These are phyloP conservation scores for Proales similis DNA, from an alignment of 1,140 invertebrate genomes.

Conservation along the genomic window DNA sequence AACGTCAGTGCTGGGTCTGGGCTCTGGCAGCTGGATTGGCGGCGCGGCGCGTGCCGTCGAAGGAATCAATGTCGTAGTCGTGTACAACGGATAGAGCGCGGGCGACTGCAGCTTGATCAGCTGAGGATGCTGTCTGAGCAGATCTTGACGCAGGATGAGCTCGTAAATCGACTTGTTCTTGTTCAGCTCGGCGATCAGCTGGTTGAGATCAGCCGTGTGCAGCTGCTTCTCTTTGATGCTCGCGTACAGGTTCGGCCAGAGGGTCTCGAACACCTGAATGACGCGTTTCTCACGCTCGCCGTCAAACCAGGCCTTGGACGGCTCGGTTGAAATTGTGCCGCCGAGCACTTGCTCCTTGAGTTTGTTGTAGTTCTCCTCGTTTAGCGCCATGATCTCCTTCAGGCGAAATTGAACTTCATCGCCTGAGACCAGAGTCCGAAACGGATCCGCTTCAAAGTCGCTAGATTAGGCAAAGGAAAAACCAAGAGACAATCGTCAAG, in stretches of 20 bases:
- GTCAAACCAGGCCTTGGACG: constrained; percentile 21
- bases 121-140: constrained; percentile 14
- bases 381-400: constrained; percentile 20
- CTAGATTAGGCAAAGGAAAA: too few species aligned
- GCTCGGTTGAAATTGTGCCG: background rate
- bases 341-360: constrained; percentile 5
- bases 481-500: too few species aligned
- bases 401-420: constrained; percentile 17
- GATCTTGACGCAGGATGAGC: constrained; percentile 11
- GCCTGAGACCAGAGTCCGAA: background rate
- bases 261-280: constrained; percentile 3
- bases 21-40: constrained; percentile 29
- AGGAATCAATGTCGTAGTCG: background rate
- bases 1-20: too few species aligned
- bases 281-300: constrained; percentile 25
- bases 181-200: constrained; percentile 19
- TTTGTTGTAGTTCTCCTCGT: constrained; percentile 11
- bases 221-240: background rate
- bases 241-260: constrained; percentile 22
- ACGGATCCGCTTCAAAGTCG: constrained; percentile 17
- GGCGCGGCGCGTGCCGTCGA: background rate
- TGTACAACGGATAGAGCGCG: constrained; percentile 3
- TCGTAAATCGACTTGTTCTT: constrained; percentile 6
- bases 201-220: background rate
- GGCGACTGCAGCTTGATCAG: background rate